Evolutionary conservation across 2,888 invertebrate species (phyloP).

Genomic region (Adineta ricciae): DNA sequence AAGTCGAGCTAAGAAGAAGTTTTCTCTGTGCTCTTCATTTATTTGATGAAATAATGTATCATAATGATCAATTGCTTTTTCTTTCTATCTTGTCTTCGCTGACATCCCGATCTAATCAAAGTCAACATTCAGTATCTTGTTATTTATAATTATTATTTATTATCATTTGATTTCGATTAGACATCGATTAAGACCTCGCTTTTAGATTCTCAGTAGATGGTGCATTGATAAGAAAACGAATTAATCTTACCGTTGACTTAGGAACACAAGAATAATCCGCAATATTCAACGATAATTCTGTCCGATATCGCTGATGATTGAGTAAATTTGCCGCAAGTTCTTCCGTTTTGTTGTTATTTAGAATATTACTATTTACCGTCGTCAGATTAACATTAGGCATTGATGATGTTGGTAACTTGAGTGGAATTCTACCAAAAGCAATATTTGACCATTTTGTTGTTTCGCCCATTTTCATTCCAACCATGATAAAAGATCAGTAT

Average conservation of each 20-base stretch:
- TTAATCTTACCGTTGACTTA: background rate
- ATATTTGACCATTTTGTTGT: background rate
- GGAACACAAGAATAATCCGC: background rate
- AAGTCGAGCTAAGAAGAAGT: too few relatives aligned
- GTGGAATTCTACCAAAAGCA: background rate
- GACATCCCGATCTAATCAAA: background rate
- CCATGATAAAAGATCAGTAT: background rate
- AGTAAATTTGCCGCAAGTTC: background rate
- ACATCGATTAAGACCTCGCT: background rate
- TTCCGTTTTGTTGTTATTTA: background rate
- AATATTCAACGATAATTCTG: conserved; percentile 7
- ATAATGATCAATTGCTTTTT: background rate
- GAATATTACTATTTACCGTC: background rate
- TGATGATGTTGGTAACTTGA: background rate
- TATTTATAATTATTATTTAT: too few relatives aligned
- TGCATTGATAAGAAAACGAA: too few relatives aligned
- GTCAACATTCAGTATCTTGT: too few relatives aligned
- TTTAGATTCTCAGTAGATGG: too few relatives aligned
- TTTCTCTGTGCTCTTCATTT: background rate
- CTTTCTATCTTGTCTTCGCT: background rate
- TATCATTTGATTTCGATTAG: too few relatives aligned
- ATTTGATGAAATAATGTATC: background rate
- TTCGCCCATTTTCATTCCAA: background rate
- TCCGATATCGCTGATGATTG: background rate
- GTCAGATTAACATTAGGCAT: background rate